Conservation (phyloP, 2,888 invertebrate species). For the Phymatocera aterrima region DNA sequence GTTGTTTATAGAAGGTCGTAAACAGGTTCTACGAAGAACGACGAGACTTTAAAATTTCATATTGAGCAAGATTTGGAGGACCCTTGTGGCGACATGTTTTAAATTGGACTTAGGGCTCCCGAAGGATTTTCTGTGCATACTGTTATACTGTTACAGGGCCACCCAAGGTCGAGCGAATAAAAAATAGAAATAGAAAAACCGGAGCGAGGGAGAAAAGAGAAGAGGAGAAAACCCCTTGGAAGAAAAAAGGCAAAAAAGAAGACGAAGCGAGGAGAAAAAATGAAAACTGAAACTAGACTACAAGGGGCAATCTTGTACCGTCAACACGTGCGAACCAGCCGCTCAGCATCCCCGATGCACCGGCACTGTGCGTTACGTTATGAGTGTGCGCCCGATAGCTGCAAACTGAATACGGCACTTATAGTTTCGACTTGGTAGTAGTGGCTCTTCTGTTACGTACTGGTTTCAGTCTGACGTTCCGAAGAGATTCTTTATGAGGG, state of each 20-base stretch:
- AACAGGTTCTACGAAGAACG: background rate
- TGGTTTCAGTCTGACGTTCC: constrained; percentile 26
- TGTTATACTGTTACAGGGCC: background rate
- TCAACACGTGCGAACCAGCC: constrained; percentile 37
- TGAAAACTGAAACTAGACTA: background rate
- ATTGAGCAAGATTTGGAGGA: constrained; percentile 6
- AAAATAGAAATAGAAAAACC: constrained; percentile 10
- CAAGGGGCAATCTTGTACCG: background rate
- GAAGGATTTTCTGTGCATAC: background rate
- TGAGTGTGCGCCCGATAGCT: background rate
- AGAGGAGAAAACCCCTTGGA: background rate
- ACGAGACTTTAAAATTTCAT: background rate
- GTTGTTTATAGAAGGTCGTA: background rate
- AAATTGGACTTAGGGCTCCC: background rate
- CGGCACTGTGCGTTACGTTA: too few species aligned
- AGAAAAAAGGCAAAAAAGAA: background rate
- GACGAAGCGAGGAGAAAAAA: background rate
- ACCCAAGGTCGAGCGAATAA: constrained; percentile 23
- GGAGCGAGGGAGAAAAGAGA: background rate
- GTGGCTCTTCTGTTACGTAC: constrained; percentile 9
- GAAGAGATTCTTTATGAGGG: constrained; percentile 19
- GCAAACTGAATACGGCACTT: constrained; percentile 9
- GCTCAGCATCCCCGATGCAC: background rate
- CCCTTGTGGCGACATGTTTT: background rate
- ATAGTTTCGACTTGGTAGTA: background rate